A percentile compares a stretch with the other conserved stretches of the same genome.
Conservation (phyloP, 2,113 vertebrate genomes). For the Pomatorhinus ruficollis region DNA sequence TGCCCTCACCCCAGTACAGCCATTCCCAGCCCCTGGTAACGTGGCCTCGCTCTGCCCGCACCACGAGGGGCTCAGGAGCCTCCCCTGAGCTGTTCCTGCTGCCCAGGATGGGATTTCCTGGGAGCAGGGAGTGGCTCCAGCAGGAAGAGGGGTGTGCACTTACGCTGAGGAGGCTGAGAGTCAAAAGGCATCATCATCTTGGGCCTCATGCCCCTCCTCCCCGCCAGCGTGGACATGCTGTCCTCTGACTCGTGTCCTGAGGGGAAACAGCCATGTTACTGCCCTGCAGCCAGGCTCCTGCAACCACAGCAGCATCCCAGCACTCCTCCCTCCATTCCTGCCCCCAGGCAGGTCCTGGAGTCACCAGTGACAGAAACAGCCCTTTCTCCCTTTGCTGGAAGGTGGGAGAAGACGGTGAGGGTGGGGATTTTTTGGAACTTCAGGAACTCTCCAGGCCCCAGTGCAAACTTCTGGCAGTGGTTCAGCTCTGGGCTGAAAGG, state of each 20-base stretch:
- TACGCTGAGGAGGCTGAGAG: constrained; percentile 97
- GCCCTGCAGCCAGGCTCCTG: background rate
- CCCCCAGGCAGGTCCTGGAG: background rate
- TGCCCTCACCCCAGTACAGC: background rate
- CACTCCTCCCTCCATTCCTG: background rate
- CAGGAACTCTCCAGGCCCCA: background rate
- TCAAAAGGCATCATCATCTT: constrained; percentile 99
- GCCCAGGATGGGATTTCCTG: background rate
- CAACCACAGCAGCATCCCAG: background rate
- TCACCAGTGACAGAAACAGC: background rate
- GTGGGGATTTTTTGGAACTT: background rate
- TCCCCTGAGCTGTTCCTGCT: background rate
- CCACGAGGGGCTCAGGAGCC: background rate
- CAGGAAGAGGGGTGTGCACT: constrained; percentile 69
- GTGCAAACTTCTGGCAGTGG: background rate
- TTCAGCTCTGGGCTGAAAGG: background rate
- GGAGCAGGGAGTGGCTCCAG: background rate
- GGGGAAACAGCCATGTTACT: constrained; percentile 52
- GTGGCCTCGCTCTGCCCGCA: background rate
- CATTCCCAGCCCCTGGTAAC: background rate
- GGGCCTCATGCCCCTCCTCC: constrained; percentile 95
- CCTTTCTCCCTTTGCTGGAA: background rate
- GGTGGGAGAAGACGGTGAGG: background rate
- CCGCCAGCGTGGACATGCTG: constrained; percentile 94
- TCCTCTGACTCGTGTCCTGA: constrained; percentile 97